Base-by-base conservation (phyloP, 2,113 vertebrate genomes). In the Indri indri region DNA sequence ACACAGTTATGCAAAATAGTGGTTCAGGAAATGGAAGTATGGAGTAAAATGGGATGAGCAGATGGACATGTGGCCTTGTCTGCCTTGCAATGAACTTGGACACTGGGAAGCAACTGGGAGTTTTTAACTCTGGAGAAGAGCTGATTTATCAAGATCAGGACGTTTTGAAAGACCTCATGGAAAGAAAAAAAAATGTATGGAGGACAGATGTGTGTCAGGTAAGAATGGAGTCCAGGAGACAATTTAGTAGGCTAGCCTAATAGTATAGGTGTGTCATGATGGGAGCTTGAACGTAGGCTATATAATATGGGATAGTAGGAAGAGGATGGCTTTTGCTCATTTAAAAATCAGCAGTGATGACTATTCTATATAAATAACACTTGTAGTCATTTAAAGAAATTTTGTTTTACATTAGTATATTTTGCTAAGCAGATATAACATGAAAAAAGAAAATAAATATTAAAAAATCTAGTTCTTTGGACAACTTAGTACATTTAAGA, bases 401-500 rank as follows among this genome's bases (percentile, higher is more conserved):
- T 71, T 96, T 66, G 18, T 92, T 85, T 91, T 73, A 30, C 23
- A 42, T 91, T 79, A 27, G 22, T 61, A 80, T 73, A 82, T 91
- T 74, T 65, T 95, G 23, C 59, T 86, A 45, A 88, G 9, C 16
- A 96, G 20, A 27, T 74, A 2, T 32, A 91, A 59, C 73, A 82
- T 71, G 12, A 59, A 52, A 79, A 77, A 83, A 65, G 6, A 73
- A 6, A 59, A 57, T 25, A 85, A 52, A 80, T 52, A 30, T 2
- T 20, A 95, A 95, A 88, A 70, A 34, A 77, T 27, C 37, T 87
- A 79, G 32, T 87, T 82, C 4, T n/a, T 16, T 88, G 13, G 59
- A 88, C 2, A 92, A 50, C 85, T 87, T 91, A 50, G 76, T 84
- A 17, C 14, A 73, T 90, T 91, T 88, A 66, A 96, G 70, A 88